Conservation (phyloP, 2,888 invertebrate species). For the Cordilura impudica region DNA sequence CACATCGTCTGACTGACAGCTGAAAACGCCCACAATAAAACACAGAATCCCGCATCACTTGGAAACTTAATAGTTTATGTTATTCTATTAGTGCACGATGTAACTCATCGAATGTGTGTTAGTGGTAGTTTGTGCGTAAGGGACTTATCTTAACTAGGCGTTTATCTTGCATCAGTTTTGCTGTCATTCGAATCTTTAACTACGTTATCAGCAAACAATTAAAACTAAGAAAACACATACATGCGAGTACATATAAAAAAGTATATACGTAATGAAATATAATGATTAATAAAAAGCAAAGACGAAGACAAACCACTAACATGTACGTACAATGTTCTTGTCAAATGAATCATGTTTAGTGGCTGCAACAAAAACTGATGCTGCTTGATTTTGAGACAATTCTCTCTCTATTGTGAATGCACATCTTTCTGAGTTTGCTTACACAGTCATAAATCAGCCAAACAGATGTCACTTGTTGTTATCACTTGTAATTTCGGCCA, state of each 20-base stretch:
- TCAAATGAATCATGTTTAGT: slow-evolving; percentile 47
- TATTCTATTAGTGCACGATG: not conserved
- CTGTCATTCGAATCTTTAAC: slow-evolving; percentile 50
- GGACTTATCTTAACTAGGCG: slow-evolving; percentile 55
- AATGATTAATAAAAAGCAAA: slow-evolving; percentile 52
- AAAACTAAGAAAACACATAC: slow-evolving; percentile 53
- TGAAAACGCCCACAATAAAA: slow-evolving; percentile 59
- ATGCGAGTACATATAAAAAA: no score
- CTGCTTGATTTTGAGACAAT: slow-evolving; percentile 9
- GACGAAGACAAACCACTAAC: slow-evolving; percentile 14
- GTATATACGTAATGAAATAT: slow-evolving; percentile 37
- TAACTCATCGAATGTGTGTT: not conserved
- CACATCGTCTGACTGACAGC: slow-evolving; percentile 61
- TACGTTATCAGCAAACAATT: slow-evolving; percentile 61
- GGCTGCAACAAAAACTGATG: not conserved
- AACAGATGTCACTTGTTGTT: slow-evolving; percentile 51
- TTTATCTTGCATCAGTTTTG: slow-evolving; percentile 51
- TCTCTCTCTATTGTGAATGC: slow-evolving; percentile 15
- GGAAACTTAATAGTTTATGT: slow-evolving; percentile 20
- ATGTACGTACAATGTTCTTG: not conserved
- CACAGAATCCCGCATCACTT: slow-evolving; percentile 51
- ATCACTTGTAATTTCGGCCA: slow-evolving; percentile 36
- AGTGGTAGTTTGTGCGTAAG: not conserved
- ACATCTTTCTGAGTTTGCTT: not conserved
- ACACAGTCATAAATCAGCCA: slow-evolving; percentile 53